These are phyloP conservation scores for Odontocolon sp. DNA, from an alignment of 2,888 invertebrate genomes.

Conservation along the genomic window DNA sequence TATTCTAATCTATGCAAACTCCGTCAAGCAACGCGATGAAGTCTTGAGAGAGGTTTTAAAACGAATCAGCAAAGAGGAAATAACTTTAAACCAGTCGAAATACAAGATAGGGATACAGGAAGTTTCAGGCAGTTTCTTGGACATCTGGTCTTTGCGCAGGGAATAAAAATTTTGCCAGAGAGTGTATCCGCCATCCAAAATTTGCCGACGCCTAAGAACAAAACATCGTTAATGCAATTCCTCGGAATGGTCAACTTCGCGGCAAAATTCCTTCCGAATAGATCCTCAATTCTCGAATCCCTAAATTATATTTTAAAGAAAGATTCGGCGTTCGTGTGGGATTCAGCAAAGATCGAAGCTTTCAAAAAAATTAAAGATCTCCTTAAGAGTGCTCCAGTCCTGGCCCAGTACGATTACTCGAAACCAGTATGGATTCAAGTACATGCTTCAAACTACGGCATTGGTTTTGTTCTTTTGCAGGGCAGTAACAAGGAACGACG, in stretches of 20 bases:
- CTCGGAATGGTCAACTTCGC: slow-evolving; percentile 63
- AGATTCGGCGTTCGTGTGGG: slow-evolving; percentile 62
- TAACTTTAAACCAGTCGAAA: slow-evolving; percentile 68
- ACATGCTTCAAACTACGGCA: slow-evolving; percentile 72
- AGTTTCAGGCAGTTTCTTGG: slow-evolving; percentile 69
- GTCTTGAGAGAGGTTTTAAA: slow-evolving; percentile 62
- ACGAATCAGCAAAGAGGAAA: slow-evolving; percentile 59
- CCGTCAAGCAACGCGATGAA: slow-evolving; percentile 61
- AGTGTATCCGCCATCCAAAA: slow-evolving; percentile 60
- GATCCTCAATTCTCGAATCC: slow-evolving; percentile 61
- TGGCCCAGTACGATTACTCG: slow-evolving; percentile 70
- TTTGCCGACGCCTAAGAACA: slow-evolving; percentile 62
- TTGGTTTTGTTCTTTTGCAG: slow-evolving; percentile 72
- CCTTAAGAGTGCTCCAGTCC: slow-evolving; percentile 67
- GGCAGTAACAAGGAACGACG: slow-evolving; percentile 60
- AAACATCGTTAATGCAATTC: slow-evolving; percentile 59
- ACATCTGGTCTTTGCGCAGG: slow-evolving; percentile 62
- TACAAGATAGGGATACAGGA: slow-evolving; percentile 64
- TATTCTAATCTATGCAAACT: slow-evolving; percentile 55
- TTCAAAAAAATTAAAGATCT: slow-evolving; percentile 69
- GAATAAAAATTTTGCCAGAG: slow-evolving; percentile 57
- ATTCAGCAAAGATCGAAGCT: slow-evolving; percentile 62
- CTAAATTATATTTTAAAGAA: slow-evolving; percentile 63
- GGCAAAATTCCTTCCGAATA: slow-evolving; percentile 63
- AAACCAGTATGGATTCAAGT: slow-evolving; percentile 61